These are phyloP conservation scores for Pseudolycoriella hygida DNA, from an alignment of 2,888 invertebrate genomes.

Conservation along the genomic window DNA sequence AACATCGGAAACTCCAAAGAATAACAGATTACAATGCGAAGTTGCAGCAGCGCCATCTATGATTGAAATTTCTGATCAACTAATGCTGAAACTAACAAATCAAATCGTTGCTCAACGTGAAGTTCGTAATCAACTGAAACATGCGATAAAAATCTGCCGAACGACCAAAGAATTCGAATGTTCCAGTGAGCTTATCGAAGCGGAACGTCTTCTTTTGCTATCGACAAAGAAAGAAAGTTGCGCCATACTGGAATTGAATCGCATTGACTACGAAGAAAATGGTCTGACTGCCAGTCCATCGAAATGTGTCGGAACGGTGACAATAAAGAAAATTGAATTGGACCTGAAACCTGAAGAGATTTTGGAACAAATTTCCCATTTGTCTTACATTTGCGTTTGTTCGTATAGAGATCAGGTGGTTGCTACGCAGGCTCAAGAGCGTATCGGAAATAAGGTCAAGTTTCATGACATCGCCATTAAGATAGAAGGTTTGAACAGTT, in stretches of 20 bases:
- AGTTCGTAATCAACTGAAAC: constrained; percentile 25
- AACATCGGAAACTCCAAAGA: too few relatives aligned
- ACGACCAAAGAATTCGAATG: constrained; percentile 29
- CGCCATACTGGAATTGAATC: constrained; percentile 7
- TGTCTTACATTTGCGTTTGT: constrained; percentile 25
- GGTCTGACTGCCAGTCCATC: constrained; percentile 7
- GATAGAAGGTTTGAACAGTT: constrained; percentile 21
- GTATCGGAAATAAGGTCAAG: constrained; percentile 18
- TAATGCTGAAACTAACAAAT: constrained; percentile 6
- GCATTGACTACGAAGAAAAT: constrained; percentile 6
- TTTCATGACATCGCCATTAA: constrained; percentile 23
- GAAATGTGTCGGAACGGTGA: constrained; percentile 16
- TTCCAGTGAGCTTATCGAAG: constrained; percentile 33
- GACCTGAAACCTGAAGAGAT: constrained; percentile 18
- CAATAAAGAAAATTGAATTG: constrained; percentile 15
- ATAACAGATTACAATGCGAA: too few relatives aligned
- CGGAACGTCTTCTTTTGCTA: constrained; percentile 30
- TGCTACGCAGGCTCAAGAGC: constrained; percentile 25
- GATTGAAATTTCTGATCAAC: constrained; percentile 13
- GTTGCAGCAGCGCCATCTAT: too few relatives aligned
- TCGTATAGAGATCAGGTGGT: constrained; percentile 21
- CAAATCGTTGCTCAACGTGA: constrained; percentile 14
- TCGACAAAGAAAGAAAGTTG: constrained; percentile 18
- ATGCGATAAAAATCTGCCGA: constrained; percentile 30
- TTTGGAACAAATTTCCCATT: constrained; percentile 26